A percentile compares a stretch with the other conserved stretches of the same genome.
Conservation (phyloP, 2,797 vertebrate species). For the Melanotaenia nigrans region DNA sequence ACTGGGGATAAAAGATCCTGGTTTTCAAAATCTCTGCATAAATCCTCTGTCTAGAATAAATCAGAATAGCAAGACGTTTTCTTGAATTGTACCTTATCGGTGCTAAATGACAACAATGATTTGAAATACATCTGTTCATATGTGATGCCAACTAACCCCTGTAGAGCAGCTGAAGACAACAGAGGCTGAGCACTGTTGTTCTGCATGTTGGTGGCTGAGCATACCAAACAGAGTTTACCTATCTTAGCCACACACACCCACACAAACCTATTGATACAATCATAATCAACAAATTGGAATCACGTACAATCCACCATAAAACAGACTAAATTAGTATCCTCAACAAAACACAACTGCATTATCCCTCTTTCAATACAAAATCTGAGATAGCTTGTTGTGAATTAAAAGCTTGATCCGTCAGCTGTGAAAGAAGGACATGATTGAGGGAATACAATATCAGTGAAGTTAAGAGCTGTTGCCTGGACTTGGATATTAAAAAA, state of each 20-base stretch:
- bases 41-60: slow-evolving; percentile 51
- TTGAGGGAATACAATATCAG: slow-evolving; percentile 46
- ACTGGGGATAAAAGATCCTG: slow-evolving; percentile 70
- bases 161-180: slow-evolving; percentile 73
- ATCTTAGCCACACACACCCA: slow-evolving; percentile 18
- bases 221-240: slow-evolving; percentile 72
- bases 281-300: slow-evolving; percentile 55
- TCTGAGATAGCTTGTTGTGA: slow-evolving; percentile 50
- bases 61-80: slow-evolving; percentile 66
- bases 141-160: slow-evolving; percentile 67
- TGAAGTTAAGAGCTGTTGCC: slow-evolving; percentile 38
- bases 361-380: slow-evolving; percentile 63
- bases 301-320: slow-evolving; percentile 58
- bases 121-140: slow-evolving; percentile 72
- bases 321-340: slow-evolving; percentile 54
- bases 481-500: slow-evolving; percentile 22
- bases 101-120: slow-evolving; percentile 77
- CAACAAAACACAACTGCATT: slow-evolving; percentile 55
- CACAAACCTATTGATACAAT: slow-evolving; percentile 60
- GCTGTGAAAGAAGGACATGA: slow-evolving; percentile 58
- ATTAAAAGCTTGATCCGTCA: slow-evolving; percentile 52
- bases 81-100: slow-evolving; percentile 65
- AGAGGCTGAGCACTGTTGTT: slow-evolving; percentile 69
- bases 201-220: slow-evolving; percentile 62
- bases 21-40: slow-evolving; percentile 74